Evolutionary conservation across 2,888 invertebrate species (phyloP).

Genomic region (Ceriagrion tenellum): DNA sequence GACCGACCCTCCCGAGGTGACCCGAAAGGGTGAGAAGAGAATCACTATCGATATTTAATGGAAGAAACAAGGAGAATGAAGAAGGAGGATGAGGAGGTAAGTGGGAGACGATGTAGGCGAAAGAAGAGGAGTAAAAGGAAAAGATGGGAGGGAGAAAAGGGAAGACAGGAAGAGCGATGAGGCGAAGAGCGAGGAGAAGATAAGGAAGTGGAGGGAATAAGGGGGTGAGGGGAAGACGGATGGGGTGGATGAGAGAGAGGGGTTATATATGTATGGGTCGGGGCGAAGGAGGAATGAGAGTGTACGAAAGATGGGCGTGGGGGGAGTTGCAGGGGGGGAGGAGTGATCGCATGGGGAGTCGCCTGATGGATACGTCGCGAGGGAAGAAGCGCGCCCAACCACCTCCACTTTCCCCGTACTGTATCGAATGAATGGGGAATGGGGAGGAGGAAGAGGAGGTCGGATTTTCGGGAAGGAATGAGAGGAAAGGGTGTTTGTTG

Average conservation of each 20-base stretch:
- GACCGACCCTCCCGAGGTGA: neutral
- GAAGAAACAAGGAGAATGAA: neutral
- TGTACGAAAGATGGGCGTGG: no score
- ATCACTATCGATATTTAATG: slow-evolving; percentile 14
- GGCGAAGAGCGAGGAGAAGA: neutral
- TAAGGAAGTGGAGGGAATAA: neutral
- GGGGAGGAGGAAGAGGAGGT: neutral
- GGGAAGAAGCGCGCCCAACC: neutral
- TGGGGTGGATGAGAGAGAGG: neutral
- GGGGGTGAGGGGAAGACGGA: slow-evolving; percentile 8
- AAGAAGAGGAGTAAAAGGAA: neutral
- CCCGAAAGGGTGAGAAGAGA: neutral
- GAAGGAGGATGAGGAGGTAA: neutral
- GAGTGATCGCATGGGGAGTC: neutral
- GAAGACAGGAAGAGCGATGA: neutral
- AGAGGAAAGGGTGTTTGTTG: neutral
- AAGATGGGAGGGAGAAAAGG: neutral
- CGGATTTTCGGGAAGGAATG: neutral
- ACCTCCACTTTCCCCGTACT: neutral
- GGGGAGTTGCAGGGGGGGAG: no score
- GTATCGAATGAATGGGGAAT: slow-evolving; percentile 6
- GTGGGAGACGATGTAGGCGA: neutral
- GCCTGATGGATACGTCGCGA: neutral
- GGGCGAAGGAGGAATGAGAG: neutral
- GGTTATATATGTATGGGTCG: neutral